Percentiles rank a stretch among this genome's conserved stretches.
Conservation (phyloP, 2,888 invertebrate species). For the Aspidiotus destructor region DNA sequence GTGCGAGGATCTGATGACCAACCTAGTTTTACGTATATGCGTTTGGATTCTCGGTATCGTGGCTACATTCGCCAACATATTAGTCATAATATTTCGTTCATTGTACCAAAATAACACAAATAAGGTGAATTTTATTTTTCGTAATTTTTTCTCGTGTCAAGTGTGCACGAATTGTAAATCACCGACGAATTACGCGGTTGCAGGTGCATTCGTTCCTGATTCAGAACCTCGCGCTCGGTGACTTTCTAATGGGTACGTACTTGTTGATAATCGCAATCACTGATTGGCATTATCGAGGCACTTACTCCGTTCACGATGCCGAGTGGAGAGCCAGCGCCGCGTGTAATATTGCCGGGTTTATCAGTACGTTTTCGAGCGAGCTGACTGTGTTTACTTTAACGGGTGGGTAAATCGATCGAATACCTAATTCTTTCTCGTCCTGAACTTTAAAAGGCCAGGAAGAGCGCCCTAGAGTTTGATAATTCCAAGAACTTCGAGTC, state of each 20-base stretch:
- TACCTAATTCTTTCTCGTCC: background rate
- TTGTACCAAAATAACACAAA: conserved; percentile 42
- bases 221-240: conserved; percentile 42
- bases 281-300: conserved; percentile 43
- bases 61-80: conserved; percentile 42
- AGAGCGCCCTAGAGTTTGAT: too few relatives aligned
- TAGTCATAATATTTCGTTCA: conserved; percentile 42
- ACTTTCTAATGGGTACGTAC: conserved; percentile 43
- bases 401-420: conserved; percentile 37
- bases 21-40: conserved; percentile 42
- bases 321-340: conserved; percentile 40
- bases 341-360: conserved; percentile 42
- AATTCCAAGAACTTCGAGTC: too few relatives aligned
- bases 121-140: conserved; percentile 40
- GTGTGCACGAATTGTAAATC: background rate
- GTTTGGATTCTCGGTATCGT: conserved; percentile 42
- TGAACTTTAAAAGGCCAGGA: background rate
- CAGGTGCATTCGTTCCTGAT: conserved; percentile 45
- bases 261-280: conserved; percentile 42
- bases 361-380: conserved; percentile 42
- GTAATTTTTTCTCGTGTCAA: background rate
- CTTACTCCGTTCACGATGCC: conserved; percentile 42
- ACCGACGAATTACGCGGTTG: background rate
- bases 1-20: conserved; percentile 44
- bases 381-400: conserved; percentile 42